Evolutionary conservation across 2,888 invertebrate species (phyloP).

Genomic region (Silvanus unidentatus): DNA sequence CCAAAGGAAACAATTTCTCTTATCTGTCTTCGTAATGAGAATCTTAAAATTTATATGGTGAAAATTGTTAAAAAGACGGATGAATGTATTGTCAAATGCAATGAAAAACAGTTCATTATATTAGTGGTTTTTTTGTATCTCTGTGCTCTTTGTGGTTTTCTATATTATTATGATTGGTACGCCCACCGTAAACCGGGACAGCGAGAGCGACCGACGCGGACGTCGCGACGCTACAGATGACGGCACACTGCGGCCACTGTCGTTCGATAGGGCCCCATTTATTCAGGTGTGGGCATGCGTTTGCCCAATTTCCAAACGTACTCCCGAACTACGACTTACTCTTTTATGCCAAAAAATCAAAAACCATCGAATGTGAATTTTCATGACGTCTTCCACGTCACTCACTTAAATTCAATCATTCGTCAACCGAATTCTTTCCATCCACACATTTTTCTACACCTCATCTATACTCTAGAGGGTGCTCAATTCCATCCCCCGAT

Average conservation of each 20-base stretch:
- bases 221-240: conserved; percentile 25
- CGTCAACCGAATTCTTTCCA: neutral
- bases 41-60: too few species aligned
- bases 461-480: too few species aligned
- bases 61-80: conserved; percentile 28
- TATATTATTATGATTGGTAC: conserved; percentile 25
- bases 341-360: neutral
- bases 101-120: conserved; percentile 16
- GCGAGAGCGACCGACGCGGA: conserved; percentile 24
- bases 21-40: too few species aligned
- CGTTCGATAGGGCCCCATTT: conserved; percentile 29
- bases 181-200: conserved; percentile 26
- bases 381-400: too few species aligned
- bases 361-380: too few species aligned
- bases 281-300: neutral
- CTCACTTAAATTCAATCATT: neutral
- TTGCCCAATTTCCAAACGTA: conserved; percentile 1
- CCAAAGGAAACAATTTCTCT: too few species aligned
- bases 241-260: conserved; percentile 29
- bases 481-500: too few species aligned
- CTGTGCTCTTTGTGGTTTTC: too few species aligned
- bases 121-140: conserved; percentile 3
- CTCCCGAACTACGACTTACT: neutral
- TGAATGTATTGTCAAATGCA: conserved; percentile 31
- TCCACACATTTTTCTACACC: neutral